Conservation (phyloP, 2,888 invertebrate genomes). For the Eupsilia transversa region DNA sequence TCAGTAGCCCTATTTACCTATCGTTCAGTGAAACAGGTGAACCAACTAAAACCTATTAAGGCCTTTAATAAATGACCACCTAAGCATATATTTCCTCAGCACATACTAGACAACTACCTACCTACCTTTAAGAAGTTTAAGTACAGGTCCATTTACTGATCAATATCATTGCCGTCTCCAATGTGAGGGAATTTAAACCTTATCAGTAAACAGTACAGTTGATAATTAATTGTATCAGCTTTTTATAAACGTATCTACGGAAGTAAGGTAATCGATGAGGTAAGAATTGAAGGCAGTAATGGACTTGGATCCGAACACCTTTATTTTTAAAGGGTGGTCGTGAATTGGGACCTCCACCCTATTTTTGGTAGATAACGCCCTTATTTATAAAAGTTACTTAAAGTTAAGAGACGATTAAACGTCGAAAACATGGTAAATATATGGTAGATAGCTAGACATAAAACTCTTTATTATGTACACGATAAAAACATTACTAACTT, state of each 20-base stretch:
- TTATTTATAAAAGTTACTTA: no score
- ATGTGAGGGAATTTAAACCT: conserved; percentile 15
- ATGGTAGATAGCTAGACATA: no score
- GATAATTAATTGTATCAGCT: conserved; percentile 6
- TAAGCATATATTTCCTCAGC: conserved; percentile 17
- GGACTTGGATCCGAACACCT: conserved; percentile 32
- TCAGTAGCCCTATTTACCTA: neutral
- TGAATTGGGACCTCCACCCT: neutral
- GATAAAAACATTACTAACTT: no score
- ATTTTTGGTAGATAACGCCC: neutral
- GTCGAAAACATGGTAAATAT: no score
- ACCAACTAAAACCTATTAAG: neutral
- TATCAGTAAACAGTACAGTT: conserved; percentile 7
- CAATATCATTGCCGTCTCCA: conserved; percentile 42
- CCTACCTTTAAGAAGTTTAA: conserved; percentile 42
- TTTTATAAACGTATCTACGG: conserved; percentile 9
- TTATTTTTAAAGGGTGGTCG: conserved; percentile 37
- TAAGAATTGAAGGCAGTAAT: conserved; percentile 46
- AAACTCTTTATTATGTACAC: no score
- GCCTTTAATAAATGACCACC: conserved; percentile 6
- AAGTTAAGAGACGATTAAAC: no score
- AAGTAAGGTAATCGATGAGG: conserved; percentile 43
- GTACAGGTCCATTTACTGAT: conserved; percentile 56
- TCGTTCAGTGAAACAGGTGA: neutral
- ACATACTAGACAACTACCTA: conserved; percentile 28